A percentile compares a stretch with the other conserved stretches of the same genome.
Evolutionary conservation across 2,113 vertebrate species (phyloP).

Genomic region (Balaeniceps rex): DNA sequence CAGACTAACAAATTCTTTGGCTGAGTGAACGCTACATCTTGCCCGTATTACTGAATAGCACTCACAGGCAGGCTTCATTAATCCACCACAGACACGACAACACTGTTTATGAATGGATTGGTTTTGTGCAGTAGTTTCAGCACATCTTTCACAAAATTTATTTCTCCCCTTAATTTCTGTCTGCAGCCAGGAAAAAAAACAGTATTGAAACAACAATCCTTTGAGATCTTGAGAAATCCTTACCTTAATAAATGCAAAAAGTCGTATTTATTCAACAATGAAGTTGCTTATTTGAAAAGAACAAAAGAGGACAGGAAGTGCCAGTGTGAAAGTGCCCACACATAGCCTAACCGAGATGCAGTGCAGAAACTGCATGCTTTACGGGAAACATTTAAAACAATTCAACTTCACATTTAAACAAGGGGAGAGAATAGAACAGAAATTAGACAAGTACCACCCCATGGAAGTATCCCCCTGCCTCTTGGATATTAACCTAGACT

Average conservation of each 20-base stretch:
- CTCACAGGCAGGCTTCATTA: not conserved
- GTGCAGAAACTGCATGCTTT: not conserved
- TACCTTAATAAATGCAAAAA: not conserved
- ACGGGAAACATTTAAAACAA: not conserved
- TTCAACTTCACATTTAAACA: slow-evolving; percentile 18
- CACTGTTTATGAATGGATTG: not conserved
- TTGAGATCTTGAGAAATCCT: not conserved
- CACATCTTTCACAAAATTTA: not conserved
- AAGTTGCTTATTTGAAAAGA: not conserved
- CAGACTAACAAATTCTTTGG: not conserved
- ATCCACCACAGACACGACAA: slow-evolving; percentile 15
- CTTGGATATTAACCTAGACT: not conserved
- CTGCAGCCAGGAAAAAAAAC: not conserved
- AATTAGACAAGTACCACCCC: not conserved
- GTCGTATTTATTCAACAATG: not conserved
- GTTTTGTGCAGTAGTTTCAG: not conserved
- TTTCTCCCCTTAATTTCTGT: not conserved
- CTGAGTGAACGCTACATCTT: not conserved
- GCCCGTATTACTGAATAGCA: not conserved
- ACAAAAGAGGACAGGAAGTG: not conserved
- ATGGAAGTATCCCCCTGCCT: not conserved
- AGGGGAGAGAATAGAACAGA: slow-evolving; percentile 14
- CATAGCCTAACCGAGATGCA: not conserved
- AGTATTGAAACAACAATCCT: not conserved
- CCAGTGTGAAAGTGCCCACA: not conserved